Conservation (phyloP, 30 jellyfish, hydroid and myxozoan species). For the Cassiopea andromeda region DNA sequence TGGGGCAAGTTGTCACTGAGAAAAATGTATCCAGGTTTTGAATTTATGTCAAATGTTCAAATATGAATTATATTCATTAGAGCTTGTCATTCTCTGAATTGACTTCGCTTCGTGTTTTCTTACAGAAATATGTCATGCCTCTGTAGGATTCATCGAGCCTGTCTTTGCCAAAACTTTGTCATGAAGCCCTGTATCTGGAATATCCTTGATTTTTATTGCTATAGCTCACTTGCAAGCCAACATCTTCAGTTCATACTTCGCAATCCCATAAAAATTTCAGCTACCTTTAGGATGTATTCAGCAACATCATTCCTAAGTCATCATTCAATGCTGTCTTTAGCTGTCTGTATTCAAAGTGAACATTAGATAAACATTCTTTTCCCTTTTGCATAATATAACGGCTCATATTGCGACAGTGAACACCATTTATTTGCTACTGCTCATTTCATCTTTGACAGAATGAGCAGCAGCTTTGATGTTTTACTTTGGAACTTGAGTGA, state of each 20-base stretch:
- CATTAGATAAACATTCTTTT: slow-evolving; percentile 28
- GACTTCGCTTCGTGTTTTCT: no score
- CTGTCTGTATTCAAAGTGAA: slow-evolving; percentile 24
- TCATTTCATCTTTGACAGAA: slow-evolving; percentile 31
- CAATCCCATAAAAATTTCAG: slow-evolving; percentile 50
- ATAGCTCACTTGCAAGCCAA: slow-evolving; percentile 44
- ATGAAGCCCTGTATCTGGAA: no score
- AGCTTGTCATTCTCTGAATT: no score
- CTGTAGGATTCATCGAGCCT: no score
- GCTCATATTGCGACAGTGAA: slow-evolving; percentile 18
- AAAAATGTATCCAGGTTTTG: no score
- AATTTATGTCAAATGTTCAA: no score
- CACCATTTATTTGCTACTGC: slow-evolving; percentile 29
- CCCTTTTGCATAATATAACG: slow-evolving; percentile 4
- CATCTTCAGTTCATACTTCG: slow-evolving; percentile 29
- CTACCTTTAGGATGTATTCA: slow-evolving; percentile 34
- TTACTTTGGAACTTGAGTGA: slow-evolving; percentile 32
- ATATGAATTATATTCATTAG: no score
- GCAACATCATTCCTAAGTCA: slow-evolving; percentile 29
- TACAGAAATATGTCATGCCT: no score
- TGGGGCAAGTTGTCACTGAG: no score
- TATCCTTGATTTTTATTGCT: not conserved
- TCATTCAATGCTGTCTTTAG: not conserved
- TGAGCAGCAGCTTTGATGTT: slow-evolving; percentile 56
- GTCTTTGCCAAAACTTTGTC: no score